A percentile compares a stretch with the other conserved stretches of the same genome.
Conservation (phyloP, 1,140 invertebrate species). For the Drosophila nikananu region DNA sequence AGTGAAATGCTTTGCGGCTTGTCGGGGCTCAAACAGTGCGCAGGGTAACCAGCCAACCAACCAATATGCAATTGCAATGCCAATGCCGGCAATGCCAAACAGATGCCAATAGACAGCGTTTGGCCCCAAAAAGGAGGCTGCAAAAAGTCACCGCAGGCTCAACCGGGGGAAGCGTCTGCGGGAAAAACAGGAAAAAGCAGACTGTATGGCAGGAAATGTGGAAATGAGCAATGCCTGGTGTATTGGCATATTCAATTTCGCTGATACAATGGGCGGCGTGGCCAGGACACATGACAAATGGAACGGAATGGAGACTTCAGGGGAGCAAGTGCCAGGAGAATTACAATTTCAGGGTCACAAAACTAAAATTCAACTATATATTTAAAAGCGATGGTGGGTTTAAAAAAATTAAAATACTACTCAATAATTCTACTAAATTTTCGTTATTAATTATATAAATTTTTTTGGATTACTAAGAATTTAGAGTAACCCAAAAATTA, state of each 20-base stretch:
- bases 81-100: slow-evolving; percentile 45
- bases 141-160: slow-evolving; percentile 23
- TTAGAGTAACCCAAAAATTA: background rate
- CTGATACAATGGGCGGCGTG: slow-evolving; percentile 40
- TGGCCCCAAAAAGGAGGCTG: slow-evolving; percentile 35
- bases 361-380: too few species aligned
- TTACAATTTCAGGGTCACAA: slow-evolving; percentile 1
- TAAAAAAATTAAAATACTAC: accelerated
- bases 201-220: slow-evolving; percentile 42
- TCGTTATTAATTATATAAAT: too few species aligned
- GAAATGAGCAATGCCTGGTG: slow-evolving; percentile 52
- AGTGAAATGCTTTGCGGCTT: slow-evolving; percentile 76
- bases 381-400: too few species aligned
- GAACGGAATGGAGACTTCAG: slow-evolving; percentile 3
- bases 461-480: too few species aligned
- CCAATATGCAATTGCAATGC: slow-evolving; percentile 75
- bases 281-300: slow-evolving; percentile 28
- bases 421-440: too few species aligned
- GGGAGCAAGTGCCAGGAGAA: background rate
- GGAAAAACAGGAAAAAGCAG: slow-evolving; percentile 33
- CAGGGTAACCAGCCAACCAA: slow-evolving; percentile 31
- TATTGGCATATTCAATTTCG: slow-evolving; percentile 59
- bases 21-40: slow-evolving; percentile 47
- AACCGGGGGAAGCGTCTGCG: slow-evolving; percentile 4
- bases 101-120: slow-evolving; percentile 50